phyloP scores from a whole-genome alignment of 1,140 invertebrate genomes.

The Drosophila saltans region DNA sequence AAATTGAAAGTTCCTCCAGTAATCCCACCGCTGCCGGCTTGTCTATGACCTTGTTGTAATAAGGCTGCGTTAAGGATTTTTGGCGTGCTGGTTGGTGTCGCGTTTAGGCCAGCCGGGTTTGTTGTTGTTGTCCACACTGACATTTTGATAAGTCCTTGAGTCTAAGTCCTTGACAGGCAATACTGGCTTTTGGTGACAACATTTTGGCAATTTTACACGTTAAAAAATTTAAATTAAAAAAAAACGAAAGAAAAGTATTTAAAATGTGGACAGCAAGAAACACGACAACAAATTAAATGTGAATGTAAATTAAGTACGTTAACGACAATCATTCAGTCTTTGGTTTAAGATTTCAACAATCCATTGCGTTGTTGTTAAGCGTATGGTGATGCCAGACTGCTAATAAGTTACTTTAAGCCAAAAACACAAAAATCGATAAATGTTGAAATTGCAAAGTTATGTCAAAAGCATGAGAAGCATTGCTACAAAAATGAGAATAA shows the following conservation, averaged over 20 bases:
- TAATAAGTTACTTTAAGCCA: neutral
- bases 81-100: constrained; percentile 31
- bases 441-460: too few relatives aligned
- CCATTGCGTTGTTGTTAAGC: constrained; percentile 16
- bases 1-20: constrained; percentile 20
- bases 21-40: constrained; percentile 15
- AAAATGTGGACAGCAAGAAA: constrained; percentile 24
- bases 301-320: constrained; percentile 60
- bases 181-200: constrained; percentile 25
- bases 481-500: neutral
- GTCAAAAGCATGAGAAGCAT: neutral
- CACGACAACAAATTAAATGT: constrained; percentile 21
- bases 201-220: constrained; percentile 52
- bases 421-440: neutral
- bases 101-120: constrained; percentile 81
- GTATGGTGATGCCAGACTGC: constrained; percentile 1
- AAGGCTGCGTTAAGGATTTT: constrained; percentile 22
- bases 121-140: constrained; percentile 84
- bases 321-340: constrained; percentile 21
- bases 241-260: constrained; percentile 23
- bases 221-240: constrained; percentile 19
- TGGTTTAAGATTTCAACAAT: constrained; percentile 2
- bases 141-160: constrained; percentile 64
- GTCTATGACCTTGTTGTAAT: constrained; percentile 14
- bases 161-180: constrained; percentile 29